These are phyloP conservation scores for Anguilla megastoma DNA, from an alignment of 2,797 vertebrate genomes.

Conservation along the genomic window DNA sequence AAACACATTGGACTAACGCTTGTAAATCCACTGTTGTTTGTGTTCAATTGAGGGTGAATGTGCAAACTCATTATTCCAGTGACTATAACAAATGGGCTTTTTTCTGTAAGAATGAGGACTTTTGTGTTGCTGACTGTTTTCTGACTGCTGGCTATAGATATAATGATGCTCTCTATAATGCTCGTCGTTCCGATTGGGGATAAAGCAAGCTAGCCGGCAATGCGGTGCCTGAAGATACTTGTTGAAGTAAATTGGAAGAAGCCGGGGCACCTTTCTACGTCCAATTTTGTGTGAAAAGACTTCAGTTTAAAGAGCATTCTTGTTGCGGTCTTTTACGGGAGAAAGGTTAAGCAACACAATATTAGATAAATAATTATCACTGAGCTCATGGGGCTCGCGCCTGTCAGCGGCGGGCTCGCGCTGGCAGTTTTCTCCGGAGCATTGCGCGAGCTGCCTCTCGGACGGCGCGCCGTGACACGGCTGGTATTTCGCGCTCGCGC, in stretches of 20 bases:
- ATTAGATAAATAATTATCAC: slow-evolving; percentile 68
- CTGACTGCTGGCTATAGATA: not conserved
- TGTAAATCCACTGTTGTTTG: not conserved
- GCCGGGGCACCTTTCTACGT: not conserved
- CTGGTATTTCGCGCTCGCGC: slow-evolving; percentile 32
- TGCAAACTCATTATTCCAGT: not conserved
- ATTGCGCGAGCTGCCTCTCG: not conserved
- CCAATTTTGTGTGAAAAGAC: slow-evolving; percentile 32
- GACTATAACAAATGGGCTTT: not conserved
- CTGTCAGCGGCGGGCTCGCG: slow-evolving; percentile 32
- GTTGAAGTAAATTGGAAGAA: slow-evolving; percentile 12
- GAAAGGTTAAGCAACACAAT: slow-evolving; percentile 67
- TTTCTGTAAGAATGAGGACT: not conserved
- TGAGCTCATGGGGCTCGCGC: slow-evolving; percentile 34
- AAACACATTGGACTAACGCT: not conserved
- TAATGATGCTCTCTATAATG: not conserved
- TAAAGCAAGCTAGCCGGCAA: not conserved
- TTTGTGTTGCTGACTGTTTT: not conserved
- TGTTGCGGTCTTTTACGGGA: slow-evolving; percentile 60
- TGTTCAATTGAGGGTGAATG: not conserved
- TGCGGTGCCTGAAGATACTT: not conserved
- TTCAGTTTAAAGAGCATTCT: slow-evolving; percentile 56
- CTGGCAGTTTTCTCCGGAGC: slow-evolving; percentile 45
- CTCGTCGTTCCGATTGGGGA: not conserved
- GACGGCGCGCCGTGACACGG: slow-evolving; percentile 27